Evolutionary conservation across 2,888 invertebrate species (phyloP).

Genomic region (Agonum fuliginosum): DNA sequence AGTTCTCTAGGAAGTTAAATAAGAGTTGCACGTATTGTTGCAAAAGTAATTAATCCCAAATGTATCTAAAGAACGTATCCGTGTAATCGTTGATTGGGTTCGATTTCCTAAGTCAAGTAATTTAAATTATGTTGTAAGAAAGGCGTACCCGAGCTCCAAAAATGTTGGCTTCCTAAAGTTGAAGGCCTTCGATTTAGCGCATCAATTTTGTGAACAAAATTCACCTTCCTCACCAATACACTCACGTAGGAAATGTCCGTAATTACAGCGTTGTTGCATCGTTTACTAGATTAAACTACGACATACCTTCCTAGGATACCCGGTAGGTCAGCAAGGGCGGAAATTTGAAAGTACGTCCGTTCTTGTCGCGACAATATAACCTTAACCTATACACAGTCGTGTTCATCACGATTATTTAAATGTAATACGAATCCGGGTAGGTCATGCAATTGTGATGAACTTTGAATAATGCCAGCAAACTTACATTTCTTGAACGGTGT

Average conservation of each 20-base stretch:
- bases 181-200: conserved; percentile 10
- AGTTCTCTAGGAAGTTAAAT: not conserved
- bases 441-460: conserved; percentile 62
- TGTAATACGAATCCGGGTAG: conserved; percentile 64
- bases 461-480: conserved; percentile 56
- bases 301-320: not conserved
- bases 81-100: not conserved
- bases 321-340: not conserved
- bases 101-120: conserved; percentile 12
- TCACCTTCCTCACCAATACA: conserved; percentile 16
- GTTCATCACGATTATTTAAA: conserved; percentile 65
- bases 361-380: conserved; percentile 63
- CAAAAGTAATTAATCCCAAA: not conserved
- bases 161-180: conserved; percentile 20
- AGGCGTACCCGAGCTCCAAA: conserved; percentile 22
- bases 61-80: not conserved
- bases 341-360: conserved; percentile 56
- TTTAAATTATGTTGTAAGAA: not conserved
- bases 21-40: not conserved
- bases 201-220: conserved; percentile 32
- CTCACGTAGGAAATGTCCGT: conserved; percentile 20
- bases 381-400: conserved; percentile 65
- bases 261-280: conserved; percentile 42
- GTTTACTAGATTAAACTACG: not conserved
- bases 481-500: conserved; percentile 40